These are phyloP conservation scores for Kryptopterus vitreolus DNA, from an alignment of 2,797 vertebrate genomes.

Conservation along the genomic window DNA sequence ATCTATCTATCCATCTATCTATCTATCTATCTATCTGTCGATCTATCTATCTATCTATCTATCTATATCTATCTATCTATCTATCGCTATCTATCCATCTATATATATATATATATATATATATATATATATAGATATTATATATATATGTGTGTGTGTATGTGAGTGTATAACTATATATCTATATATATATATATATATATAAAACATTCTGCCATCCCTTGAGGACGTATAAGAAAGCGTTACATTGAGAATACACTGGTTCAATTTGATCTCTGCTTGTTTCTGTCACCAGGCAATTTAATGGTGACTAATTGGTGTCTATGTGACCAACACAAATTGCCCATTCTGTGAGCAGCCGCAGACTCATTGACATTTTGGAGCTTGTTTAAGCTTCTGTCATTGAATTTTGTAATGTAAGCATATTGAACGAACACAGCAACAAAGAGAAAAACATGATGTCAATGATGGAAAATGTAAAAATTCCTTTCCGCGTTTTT, in stretches of 20 bases:
- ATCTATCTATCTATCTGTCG: too few relatives aligned
- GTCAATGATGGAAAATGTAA: too few relatives aligned
- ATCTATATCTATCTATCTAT: too few relatives aligned
- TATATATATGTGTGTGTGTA: too few relatives aligned
- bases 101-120: too few relatives aligned
- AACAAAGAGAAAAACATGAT: not conserved
- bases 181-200: too few relatives aligned
- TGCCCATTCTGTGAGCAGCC: not conserved
- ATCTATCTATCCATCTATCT: too few relatives aligned
- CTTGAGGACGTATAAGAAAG: not conserved
- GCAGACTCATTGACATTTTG: not conserved
- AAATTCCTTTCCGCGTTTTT: too few relatives aligned
- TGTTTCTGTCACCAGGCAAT: not conserved
- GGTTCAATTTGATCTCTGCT: not conserved
- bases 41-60: too few relatives aligned
- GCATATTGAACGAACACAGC: not conserved
- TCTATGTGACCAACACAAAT: not conserved
- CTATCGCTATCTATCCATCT: too few relatives aligned
- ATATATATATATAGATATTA: too few relatives aligned
- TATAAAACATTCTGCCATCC: not conserved
- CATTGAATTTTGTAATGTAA: not conserved
- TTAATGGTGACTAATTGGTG: not conserved
- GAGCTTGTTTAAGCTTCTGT: not conserved
- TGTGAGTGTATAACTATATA: too few relatives aligned
- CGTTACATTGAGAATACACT: not conserved